These are phyloP conservation scores for Leptodactylus fallax DNA, from an alignment of 2,797 vertebrate species.

Conservation along the genomic window DNA sequence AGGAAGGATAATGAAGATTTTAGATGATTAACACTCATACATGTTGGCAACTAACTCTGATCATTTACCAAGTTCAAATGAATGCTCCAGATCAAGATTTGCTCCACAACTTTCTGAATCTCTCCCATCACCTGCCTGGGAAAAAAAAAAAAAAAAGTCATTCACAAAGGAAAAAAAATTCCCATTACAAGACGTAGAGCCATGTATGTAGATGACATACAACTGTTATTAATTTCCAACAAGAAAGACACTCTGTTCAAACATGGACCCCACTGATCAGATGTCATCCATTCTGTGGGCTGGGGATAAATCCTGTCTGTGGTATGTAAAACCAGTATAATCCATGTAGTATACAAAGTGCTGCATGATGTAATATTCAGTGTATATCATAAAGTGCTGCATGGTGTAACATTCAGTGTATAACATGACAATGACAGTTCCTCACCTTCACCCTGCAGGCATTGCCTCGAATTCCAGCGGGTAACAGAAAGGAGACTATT, in stretches of 20 bases:
- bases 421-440: background rate
- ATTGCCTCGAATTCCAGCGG: background rate
- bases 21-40: background rate
- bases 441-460: constrained; percentile 58
- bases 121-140: constrained; percentile 77
- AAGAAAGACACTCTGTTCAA: too few relatives aligned
- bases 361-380: too few relatives aligned
- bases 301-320: too few relatives aligned
- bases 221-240: too few relatives aligned
- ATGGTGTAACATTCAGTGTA: background rate
- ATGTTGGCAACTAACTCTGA: background rate
- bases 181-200: background rate
- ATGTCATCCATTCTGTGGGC: too few relatives aligned
- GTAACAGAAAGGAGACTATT: background rate
- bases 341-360: too few relatives aligned
- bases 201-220: background rate
- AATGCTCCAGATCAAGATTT: constrained; percentile 86
- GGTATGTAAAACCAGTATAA: too few relatives aligned
- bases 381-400: background rate
- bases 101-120: constrained; percentile 83
- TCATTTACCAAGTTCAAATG: constrained; percentile 87
- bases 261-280: too few relatives aligned
- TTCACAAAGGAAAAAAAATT: background rate
- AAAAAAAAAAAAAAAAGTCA: constrained; percentile 17
- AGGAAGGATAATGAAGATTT: background rate